phyloP scores from a whole-genome alignment of 1,140 invertebrate genomes.

The Meloidogyne exigua region DNA sequence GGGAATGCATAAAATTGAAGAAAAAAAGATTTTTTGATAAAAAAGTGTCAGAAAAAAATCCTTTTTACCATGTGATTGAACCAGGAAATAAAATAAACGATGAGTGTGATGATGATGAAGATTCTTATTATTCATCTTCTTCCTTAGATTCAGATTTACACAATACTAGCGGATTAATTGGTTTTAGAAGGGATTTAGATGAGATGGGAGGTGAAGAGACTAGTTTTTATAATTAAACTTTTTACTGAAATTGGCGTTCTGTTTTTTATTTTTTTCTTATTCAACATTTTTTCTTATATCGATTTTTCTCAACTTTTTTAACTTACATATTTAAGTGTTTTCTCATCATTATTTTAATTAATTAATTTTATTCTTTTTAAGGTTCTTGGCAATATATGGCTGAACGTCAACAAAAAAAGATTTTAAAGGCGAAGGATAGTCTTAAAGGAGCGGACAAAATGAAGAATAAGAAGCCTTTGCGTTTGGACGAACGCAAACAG shows the following conservation, averaged over 20 bases:
- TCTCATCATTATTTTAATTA: neutral
- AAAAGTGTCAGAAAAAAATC: neutral
- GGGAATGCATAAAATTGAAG: neutral
- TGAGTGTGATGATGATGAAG: conserved; percentile 4
- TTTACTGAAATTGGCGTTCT: neutral
- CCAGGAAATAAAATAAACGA: neutral
- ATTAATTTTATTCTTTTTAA: conserved; percentile 25
- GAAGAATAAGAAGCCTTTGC: conserved; percentile 31
- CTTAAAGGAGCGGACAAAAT: neutral
- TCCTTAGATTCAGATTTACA: neutral
- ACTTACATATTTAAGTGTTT: neutral
- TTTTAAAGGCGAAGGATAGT: conserved; percentile 5
- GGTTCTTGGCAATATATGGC: conserved; percentile 45
- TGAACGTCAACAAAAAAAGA: conserved; percentile 18
- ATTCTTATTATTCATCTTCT: neutral
- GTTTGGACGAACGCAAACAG: conserved; percentile 37
- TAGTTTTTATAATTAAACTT: neutral
- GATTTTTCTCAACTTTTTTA: neutral
- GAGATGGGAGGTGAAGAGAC: neutral
- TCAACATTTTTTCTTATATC: too few species aligned
- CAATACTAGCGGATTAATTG: neutral
- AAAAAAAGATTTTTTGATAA: neutral
- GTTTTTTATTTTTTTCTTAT: neutral
- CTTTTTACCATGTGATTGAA: neutral
- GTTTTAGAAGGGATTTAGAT: neutral